Conservation (phyloP, 2,113 vertebrate genomes). For the Stictonetta naevosa region DNA sequence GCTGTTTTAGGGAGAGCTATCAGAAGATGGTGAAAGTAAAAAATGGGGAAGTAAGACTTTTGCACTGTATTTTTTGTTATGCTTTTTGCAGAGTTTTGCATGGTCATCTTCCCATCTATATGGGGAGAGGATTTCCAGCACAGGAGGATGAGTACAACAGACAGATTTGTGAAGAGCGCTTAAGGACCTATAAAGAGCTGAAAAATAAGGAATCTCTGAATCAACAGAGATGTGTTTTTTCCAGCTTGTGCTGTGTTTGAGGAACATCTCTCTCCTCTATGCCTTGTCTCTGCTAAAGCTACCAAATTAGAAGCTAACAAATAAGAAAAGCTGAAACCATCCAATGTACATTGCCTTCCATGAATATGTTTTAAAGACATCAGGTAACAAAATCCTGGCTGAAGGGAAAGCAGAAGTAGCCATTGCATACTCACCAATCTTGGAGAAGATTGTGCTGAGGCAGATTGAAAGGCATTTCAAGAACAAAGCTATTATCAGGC, state of each 20-base stretch:
- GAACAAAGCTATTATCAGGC: not conserved
- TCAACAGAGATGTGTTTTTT: not conserved
- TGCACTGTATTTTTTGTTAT: not conserved
- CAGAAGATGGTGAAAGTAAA: not conserved
- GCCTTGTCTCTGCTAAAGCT: not conserved
- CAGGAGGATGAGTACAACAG: not conserved
- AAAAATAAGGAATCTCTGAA: not conserved
- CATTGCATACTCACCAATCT: not conserved
- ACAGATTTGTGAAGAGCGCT: not conserved
- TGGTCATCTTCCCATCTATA: not conserved
- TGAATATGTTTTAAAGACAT: not conserved
- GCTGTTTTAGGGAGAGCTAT: not conserved
- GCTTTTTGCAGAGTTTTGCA: not conserved
- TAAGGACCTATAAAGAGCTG: not conserved
- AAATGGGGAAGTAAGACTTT: constrained; percentile 7
- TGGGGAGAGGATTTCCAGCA: not conserved
- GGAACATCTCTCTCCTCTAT: not conserved
- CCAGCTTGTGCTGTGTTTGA: not conserved
- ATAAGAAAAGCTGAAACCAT: not conserved
- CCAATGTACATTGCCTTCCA: not conserved
- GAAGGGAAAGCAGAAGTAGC: not conserved
- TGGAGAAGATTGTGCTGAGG: too few relatives aligned
- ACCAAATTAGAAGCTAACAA: not conserved
- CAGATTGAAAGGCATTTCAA: not conserved
- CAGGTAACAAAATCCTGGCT: not conserved